phyloP scores from a whole-genome alignment of 2,113 vertebrate species.

The Poeciliopsis retropinna region DNA sequence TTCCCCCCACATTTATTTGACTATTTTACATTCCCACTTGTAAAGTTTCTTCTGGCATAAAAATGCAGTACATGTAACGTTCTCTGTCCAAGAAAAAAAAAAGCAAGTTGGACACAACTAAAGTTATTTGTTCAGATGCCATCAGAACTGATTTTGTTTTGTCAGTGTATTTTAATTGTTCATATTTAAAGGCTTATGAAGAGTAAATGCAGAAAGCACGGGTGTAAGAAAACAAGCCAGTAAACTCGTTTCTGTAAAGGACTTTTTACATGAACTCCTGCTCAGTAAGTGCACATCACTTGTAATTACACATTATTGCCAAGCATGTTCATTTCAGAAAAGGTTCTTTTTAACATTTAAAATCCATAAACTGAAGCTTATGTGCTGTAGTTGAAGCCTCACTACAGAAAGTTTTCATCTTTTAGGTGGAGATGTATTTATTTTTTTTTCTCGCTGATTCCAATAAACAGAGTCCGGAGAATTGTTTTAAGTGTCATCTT shows the following conservation, averaged over 20 bases:
- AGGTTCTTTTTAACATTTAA: constrained; percentile 1
- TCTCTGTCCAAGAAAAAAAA: background rate
- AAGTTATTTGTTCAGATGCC: background rate
- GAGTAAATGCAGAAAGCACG: constrained; percentile 3
- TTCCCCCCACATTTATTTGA: constrained; percentile 25
- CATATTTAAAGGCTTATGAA: background rate
- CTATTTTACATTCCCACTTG: constrained; percentile 51
- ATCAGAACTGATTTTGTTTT: constrained; percentile 9
- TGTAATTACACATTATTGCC: constrained; percentile 34
- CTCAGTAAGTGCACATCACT: background rate
- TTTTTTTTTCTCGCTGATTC: constrained; percentile 44
- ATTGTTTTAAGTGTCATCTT: background rate
- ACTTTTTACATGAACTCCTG: constrained; percentile 28
- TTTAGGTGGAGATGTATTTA: constrained; percentile 56
- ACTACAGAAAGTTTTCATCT: constrained; percentile 21
- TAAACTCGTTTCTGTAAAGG: constrained; percentile 48
- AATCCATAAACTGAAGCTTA: constrained; percentile 27
- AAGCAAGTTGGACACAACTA: background rate
- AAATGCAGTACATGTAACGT: background rate
- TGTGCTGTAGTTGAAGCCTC: constrained; percentile 27
- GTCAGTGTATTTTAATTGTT: background rate
- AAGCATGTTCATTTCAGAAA: constrained; percentile 15
- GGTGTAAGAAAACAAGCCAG: constrained; percentile 1
- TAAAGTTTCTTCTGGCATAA: constrained; percentile 15
- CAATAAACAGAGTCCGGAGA: constrained; percentile 27